Base-by-base conservation (phyloP, 2,888 invertebrate genomes). In the Scaeva pyrastri region DNA sequence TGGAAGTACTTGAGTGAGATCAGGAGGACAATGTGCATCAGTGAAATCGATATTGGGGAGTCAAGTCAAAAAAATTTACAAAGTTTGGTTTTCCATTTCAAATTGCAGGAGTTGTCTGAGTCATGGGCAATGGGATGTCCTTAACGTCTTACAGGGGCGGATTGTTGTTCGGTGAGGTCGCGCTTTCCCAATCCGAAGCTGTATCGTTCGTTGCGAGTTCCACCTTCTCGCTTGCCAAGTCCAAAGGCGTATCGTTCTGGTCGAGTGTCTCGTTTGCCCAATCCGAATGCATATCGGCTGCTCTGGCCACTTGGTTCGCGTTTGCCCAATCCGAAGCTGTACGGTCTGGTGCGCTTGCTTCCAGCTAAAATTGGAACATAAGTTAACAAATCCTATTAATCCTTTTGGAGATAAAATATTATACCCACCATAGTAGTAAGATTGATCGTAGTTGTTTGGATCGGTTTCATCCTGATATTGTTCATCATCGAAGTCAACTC, bases 291-390 rank as follows among this genome's bases (percentile, higher is more conserved):
- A 92, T 95, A 94, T 88, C 90, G 89, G 88, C 88, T 90, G 88
- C 89, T 89, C 70, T 88, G 87, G 64, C 88, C 87, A 88, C 89
- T 90, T 10, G 75, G 71, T 21, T 92, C 91, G 8, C 95, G 94
- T 90, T 95, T 96, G 8, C 95, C 96, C 12, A 95, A 92, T 1
- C 95, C 95, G 90, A 95, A 95, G 62, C 94, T 94, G 92, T 95
- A 95, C 0, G 94, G 94, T 10, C 94, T 93, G 56, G 94, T 94
- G 83, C 95, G 94, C 91, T 95, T 94, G 66, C 71, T 84, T 68
- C 83, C 89, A 84, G 64, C 86, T 86, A 60, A 11, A 77, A 73
- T 52, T 0, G 3, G n/a, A n/a, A n/a, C n/a, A n/a, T n/a, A n/a
- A n/a, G n/a, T n/a, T n/a, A 56, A 60, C 58, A 62, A 19, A 16